A percentile compares a stretch with the other conserved stretches of the same genome.
These are phyloP conservation scores for Heliconius nattereri DNA, from an alignment of 1,140 invertebrate species.

Conservation along the genomic window DNA sequence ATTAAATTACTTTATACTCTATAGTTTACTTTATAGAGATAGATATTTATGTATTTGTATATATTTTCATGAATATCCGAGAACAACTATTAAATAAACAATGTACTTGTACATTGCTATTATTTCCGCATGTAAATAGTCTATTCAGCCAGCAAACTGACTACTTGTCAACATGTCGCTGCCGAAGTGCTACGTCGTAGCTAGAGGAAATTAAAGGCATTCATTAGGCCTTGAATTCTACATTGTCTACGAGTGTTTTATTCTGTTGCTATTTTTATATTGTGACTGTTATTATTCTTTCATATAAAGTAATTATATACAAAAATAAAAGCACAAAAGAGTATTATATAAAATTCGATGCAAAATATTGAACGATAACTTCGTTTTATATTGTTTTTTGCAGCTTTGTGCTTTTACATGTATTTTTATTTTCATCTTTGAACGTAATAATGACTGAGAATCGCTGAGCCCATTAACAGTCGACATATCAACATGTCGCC, in stretches of 20 bases:
- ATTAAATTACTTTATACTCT: too few relatives aligned
- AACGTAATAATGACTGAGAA: constrained; percentile 23
- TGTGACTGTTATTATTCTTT: background rate
- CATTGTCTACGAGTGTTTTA: background rate
- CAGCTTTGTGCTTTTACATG: background rate
- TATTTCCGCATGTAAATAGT: constrained; percentile 9
- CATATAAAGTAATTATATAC: background rate
- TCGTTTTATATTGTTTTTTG: constrained; percentile 14
- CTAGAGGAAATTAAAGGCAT: constrained; percentile 11
- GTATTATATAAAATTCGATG: background rate
- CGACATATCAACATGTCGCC: constrained; percentile 24
- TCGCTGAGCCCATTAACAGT: constrained; percentile 30
- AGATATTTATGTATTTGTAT: background rate
- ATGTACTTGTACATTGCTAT: background rate
- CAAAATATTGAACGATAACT: background rate
- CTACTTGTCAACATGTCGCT: constrained; percentile 15
- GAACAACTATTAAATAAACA: background rate
- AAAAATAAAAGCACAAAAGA: background rate
- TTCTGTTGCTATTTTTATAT: background rate
- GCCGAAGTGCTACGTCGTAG: constrained; percentile 11
- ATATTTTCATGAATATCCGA: background rate
- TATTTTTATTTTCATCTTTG: constrained; percentile 19
- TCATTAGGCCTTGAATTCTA: constrained; percentile 12
- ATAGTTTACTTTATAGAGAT: too few relatives aligned
- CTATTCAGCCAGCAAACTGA: constrained; percentile 8